These are phyloP conservation scores for Pseudachorutes palmiensis DNA, from an alignment of 1,140 invertebrate genomes.

Conservation along the genomic window DNA sequence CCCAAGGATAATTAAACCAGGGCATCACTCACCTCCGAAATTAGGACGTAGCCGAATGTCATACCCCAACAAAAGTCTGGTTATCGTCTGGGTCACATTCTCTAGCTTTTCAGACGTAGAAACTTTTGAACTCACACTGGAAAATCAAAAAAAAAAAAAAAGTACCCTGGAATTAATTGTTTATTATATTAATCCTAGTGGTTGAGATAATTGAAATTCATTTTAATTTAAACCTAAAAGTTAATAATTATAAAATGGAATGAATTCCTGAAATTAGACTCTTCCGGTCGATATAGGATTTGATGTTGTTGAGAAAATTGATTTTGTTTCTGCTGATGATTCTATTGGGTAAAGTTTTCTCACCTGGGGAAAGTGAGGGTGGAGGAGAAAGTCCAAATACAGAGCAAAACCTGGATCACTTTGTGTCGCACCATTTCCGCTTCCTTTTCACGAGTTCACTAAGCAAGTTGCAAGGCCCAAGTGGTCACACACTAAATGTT, in stretches of 20 bases:
- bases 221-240: no score
- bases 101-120: constrained; percentile 51
- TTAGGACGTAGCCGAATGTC: constrained; percentile 92
- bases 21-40: constrained; percentile 71
- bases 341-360: not conserved
- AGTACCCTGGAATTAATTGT: not conserved
- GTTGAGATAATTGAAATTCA: not conserved
- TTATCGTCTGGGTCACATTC: constrained; percentile 83
- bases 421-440: constrained; percentile 1
- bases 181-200: not conserved
- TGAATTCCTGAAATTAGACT: no score
- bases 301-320: no score
- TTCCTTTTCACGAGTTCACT: not conserved
- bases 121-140: constrained; percentile 19
- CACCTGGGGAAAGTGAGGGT: constrained; percentile 16
- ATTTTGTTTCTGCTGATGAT: no score
- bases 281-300: no score
- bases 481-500: not conserved
- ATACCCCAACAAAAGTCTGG: constrained; percentile 79
- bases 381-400: constrained; percentile 19
- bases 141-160: not conserved
- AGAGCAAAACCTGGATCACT: not conserved
- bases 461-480: not conserved
- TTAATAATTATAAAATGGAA: no score
- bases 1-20: not conserved